Conservation (phyloP, 2,888 invertebrate genomes). For the Trisateles emortualis region DNA sequence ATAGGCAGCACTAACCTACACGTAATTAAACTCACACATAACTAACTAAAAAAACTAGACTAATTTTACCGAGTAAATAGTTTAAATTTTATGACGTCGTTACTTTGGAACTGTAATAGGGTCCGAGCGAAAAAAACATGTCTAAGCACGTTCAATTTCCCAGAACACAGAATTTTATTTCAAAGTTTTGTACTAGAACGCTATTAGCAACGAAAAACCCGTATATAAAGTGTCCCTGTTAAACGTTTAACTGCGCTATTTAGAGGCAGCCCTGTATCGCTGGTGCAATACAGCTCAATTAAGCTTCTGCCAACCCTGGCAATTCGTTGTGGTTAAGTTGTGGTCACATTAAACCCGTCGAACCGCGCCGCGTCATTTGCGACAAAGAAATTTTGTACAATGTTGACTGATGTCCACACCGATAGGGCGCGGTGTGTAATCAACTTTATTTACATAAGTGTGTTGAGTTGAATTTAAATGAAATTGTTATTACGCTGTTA, state of each 20-base stretch:
- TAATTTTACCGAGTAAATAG: slow-evolving; percentile 15
- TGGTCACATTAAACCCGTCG: slow-evolving; percentile 67
- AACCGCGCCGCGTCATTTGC: slow-evolving; percentile 59
- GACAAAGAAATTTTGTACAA: slow-evolving; percentile 49
- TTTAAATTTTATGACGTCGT: slow-evolving; percentile 23
- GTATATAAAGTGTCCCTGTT: slow-evolving; percentile 49
- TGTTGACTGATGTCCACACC: slow-evolving; percentile 42
- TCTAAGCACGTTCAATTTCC: slow-evolving; percentile 31
- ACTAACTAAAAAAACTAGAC: no score
- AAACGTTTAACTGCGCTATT: slow-evolving; percentile 52
- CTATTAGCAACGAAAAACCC: slow-evolving; percentile 49
- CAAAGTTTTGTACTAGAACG: slow-evolving; percentile 40
- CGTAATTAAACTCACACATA: slow-evolving; percentile 13
- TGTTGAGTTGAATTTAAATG: slow-evolving; percentile 35
- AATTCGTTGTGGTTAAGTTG: slow-evolving; percentile 67
- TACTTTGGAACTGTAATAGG: slow-evolving; percentile 23
- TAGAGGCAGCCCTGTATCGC: slow-evolving; percentile 46
- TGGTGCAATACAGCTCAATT: slow-evolving; percentile 63
- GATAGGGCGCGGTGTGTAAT: slow-evolving; percentile 27
- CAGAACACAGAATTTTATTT: slow-evolving; percentile 43
- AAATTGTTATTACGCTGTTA: slow-evolving; percentile 18
- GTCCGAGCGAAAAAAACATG: slow-evolving; percentile 14
- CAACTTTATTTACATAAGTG: slow-evolving; percentile 31
- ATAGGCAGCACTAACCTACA: slow-evolving; percentile 3
- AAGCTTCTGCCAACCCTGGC: slow-evolving; percentile 62